A percentile compares a stretch with the other conserved stretches of the same genome.
These are phyloP conservation scores for Chanos chanos DNA, from an alignment of 2,797 vertebrate species.

Conservation along the genomic window DNA sequence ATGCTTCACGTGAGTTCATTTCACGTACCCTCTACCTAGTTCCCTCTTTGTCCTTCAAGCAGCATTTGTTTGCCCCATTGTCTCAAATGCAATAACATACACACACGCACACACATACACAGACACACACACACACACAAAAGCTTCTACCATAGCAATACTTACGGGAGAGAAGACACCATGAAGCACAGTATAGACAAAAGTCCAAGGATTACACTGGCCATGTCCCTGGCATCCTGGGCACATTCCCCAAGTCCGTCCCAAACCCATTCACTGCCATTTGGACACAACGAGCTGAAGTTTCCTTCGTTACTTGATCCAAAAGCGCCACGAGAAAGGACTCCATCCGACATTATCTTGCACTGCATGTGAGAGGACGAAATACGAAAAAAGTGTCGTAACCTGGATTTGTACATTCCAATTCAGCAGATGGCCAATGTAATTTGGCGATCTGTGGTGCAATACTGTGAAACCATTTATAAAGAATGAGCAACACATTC, in stretches of 20 bases:
- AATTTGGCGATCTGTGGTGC: not conserved
- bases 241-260: constrained; percentile 80
- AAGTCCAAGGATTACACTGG: constrained; percentile 84
- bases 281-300: constrained; percentile 77
- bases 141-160: constrained; percentile 14
- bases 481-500: no score
- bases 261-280: constrained; percentile 86
- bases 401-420: no score
- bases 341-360: constrained; percentile 45
- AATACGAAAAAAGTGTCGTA: not conserved
- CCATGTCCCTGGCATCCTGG: constrained; percentile 77
- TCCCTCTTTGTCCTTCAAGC: no score
- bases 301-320: constrained; percentile 54
- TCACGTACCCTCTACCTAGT: no score
- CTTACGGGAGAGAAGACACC: constrained; percentile 87
- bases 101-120: no score
- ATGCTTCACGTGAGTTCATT: no score
- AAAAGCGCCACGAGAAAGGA: constrained; percentile 23
- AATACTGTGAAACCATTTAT: not conserved
- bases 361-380: not conserved
- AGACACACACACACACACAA: not conserved
- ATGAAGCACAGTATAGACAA: constrained; percentile 89
- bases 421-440: no score
- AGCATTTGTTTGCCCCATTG: no score
- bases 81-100: no score